Percentiles rank a stretch among this genome's conserved stretches.
These are phyloP conservation scores for Drosophila subpulchrella DNA, from an alignment of 1,140 invertebrate species.

Conservation along the genomic window DNA sequence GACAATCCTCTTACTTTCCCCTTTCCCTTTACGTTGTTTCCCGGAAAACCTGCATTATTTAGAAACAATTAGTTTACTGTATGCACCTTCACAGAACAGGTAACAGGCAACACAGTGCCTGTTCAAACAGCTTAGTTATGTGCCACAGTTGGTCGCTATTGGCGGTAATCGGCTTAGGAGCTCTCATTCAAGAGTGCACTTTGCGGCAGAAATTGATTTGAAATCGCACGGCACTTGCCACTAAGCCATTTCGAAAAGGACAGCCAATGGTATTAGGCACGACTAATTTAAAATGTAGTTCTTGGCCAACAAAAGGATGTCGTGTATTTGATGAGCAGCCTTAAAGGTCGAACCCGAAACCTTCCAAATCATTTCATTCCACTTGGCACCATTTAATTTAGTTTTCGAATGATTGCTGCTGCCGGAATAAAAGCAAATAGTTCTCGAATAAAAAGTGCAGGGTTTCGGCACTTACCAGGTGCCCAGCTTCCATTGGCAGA, in stretches of 20 bases:
- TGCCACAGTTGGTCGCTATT: slow-evolving; percentile 5
- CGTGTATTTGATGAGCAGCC: background rate
- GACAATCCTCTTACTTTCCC: background rate
- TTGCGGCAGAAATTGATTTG: slow-evolving; percentile 52
- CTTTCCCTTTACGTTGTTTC: background rate
- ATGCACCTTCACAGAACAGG: background rate
- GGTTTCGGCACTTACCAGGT: slow-evolving; percentile 45
- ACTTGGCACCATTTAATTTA: slow-evolving; percentile 16
- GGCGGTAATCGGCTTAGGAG: slow-evolving; percentile 56
- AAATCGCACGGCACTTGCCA: slow-evolving; percentile 29
- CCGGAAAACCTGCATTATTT: slow-evolving; percentile 10
- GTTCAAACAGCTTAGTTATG: slow-evolving; percentile 9
- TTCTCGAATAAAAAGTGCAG: slow-evolving; percentile 25
- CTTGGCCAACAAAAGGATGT: background rate
- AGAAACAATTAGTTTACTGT: slow-evolving; percentile 18
- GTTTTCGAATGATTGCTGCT: background rate
- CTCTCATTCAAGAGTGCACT: slow-evolving; percentile 43
- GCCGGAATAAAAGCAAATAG: background rate
- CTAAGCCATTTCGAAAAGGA: slow-evolving; percentile 21
- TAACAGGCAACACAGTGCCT: slow-evolving; percentile 2
- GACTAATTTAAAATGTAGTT: slow-evolving; percentile 34
- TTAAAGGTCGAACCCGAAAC: slow-evolving; percentile 13
- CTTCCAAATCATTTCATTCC: slow-evolving; percentile 18
- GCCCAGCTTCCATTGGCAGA: slow-evolving; percentile 37
- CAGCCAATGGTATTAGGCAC: slow-evolving; percentile 24